A percentile compares a stretch with the other conserved stretches of the same genome.
Conservation (phyloP, 1,140 invertebrate species). For the Diabrotica undecimpunctata region DNA sequence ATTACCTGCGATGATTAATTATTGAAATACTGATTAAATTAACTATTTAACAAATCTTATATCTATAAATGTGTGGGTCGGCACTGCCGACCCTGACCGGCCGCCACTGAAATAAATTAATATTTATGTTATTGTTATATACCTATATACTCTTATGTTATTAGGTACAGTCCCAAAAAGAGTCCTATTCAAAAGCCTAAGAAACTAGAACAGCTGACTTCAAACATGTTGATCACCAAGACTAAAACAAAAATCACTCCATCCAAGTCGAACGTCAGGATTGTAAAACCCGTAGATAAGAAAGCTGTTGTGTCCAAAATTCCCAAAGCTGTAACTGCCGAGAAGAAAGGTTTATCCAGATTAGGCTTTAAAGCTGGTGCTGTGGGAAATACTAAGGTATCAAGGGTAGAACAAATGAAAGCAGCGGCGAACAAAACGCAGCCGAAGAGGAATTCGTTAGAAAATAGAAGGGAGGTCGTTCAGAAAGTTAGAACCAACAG, state of each 20-base stretch:
- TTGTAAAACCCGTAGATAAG: not conserved
- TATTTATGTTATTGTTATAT: no score
- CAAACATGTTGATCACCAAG: not conserved
- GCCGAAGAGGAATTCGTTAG: slow-evolving; percentile 10
- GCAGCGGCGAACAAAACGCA: slow-evolving; percentile 22
- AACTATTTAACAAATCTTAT: no score
- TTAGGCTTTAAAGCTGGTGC: slow-evolving; percentile 16
- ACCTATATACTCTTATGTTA: not conserved
- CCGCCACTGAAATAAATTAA: no score
- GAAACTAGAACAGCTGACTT: not conserved
- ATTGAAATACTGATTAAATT: no score
- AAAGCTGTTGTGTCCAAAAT: slow-evolving; percentile 2
- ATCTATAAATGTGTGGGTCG: no score
- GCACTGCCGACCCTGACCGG: no score
- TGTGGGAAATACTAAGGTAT: not conserved
- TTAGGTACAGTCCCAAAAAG: slow-evolving; percentile 5
- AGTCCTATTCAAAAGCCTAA: not conserved
- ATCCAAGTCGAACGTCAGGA: slow-evolving; percentile 7
- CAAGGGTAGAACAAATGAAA: slow-evolving; percentile 16
- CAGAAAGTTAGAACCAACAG: slow-evolving; percentile 29
- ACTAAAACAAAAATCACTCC: not conserved
- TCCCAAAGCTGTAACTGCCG: slow-evolving; percentile 2
- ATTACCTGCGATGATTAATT: no score
- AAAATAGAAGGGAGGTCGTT: slow-evolving; percentile 19
- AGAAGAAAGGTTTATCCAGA: slow-evolving; percentile 12